A percentile compares a stretch with the other conserved stretches of the same genome.
Conservation (phyloP, 2,888 invertebrate species). For the Ctena decussata region DNA sequence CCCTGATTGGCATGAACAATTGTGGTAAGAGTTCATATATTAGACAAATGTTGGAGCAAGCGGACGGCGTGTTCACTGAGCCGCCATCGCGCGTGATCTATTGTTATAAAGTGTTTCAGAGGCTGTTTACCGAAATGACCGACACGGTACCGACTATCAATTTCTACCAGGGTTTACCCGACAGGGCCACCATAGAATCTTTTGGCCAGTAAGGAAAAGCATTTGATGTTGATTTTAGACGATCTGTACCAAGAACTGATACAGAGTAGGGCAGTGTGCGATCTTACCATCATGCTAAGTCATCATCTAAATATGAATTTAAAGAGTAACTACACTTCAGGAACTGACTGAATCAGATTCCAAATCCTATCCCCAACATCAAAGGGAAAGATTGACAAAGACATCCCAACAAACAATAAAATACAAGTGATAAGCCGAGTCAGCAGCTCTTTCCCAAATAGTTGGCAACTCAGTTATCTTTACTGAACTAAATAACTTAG, state of each 20-base stretch:
- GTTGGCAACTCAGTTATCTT: no score
- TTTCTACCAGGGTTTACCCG: conserved; percentile 6
- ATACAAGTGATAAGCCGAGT: no score
- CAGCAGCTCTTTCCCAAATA: no score
- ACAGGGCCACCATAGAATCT: background rate
- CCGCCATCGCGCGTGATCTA: background rate
- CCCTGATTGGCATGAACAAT: background rate
- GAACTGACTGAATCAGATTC: no score
- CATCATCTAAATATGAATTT: background rate
- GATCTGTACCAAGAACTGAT: no score
- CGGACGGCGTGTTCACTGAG: background rate
- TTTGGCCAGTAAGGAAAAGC: background rate
- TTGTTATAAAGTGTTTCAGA: background rate
- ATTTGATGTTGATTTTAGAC: background rate
- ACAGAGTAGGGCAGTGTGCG: no score
- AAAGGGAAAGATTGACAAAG: no score
- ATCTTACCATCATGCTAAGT: background rate
- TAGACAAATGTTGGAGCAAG: background rate
- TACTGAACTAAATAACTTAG: no score
- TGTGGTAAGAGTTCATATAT: background rate
- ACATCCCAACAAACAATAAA: no score
- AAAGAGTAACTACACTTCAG: no score
- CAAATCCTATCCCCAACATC: no score
- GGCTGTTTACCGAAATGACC: background rate
- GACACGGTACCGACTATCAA: background rate